Base-by-base conservation (phyloP, 1,140 invertebrate species). In the Drosophila mauritiana region DNA sequence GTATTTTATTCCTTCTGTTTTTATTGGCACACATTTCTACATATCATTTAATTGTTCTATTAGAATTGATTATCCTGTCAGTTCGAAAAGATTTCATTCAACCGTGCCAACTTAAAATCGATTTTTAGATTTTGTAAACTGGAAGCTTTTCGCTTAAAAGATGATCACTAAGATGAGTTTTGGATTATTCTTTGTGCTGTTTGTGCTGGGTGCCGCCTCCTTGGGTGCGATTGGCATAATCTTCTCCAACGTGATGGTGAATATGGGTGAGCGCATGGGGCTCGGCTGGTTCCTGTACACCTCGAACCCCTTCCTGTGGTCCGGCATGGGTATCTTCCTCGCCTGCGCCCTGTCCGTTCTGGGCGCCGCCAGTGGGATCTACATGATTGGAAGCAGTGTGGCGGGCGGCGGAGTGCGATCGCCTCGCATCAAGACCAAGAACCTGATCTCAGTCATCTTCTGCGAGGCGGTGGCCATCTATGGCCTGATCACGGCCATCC, bases 401-500 rank as follows among this genome's bases (percentile, higher is more conserved):
- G 93, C 99, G n/a, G 99, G 99, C 43, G 99, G 96, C 61, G 99
- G 99, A 90, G 98, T 99, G 0, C 99, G 99, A 93, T 97, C 98
- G 10, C 99, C 99, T 0, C 94, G 99, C 72, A 99, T 99, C 91
- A 98, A 99, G 93, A 99, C 99, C 22, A 99, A 99, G 93, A 99
- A 99, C 93, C 95, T 99, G 65, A 99, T 99, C 78, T 99, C 98
- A 42, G 98, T 99, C 83, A 99, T 99, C 92, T 99, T 99, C 93
- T 99, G 98, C 92, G 98, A 99, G 93, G 98, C 98, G 76, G 98
- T 99, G 0, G 98, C 98, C 53, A 99, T 99, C 92, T 99, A 99
- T 92, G 98, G 98, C 4, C 95, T 99, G 13, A 99, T 99, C 90
- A 98, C 98, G 88, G 97, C 98, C n/a, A 99, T 99, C 92, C 97